Evolutionary conservation across 53 echinoderm and acorn worm species (phyloP).

Genomic region (Luidia sarsii): DNA sequence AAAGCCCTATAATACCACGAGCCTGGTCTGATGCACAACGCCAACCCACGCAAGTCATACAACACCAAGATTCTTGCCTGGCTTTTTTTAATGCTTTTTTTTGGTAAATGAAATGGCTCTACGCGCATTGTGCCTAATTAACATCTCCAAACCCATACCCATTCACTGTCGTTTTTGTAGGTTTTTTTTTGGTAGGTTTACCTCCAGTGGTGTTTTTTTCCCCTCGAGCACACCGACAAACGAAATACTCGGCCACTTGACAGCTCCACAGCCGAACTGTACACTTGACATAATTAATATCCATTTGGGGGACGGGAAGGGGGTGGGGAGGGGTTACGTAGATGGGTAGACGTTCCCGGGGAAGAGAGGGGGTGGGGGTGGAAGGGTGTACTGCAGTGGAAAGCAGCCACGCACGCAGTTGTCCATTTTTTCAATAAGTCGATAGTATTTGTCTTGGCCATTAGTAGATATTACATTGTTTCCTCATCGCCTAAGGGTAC

Average conservation of each 20-base stretch:
- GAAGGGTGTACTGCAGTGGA: too few species aligned
- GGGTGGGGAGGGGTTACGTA: background rate
- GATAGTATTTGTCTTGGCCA: slow-evolving; percentile 42
- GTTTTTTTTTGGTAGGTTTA: background rate
- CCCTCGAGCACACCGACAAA: background rate
- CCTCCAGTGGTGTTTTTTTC: background rate
- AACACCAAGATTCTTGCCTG: too few species aligned
- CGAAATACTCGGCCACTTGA: slow-evolving; percentile 15
- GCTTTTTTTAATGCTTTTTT: too few species aligned
- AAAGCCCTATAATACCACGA: too few species aligned
- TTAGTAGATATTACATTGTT: slow-evolving; percentile 41
- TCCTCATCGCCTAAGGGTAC: slow-evolving; percentile 19
- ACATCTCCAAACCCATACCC: too few species aligned
- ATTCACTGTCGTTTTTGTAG: background rate
- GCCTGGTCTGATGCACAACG: too few species aligned
- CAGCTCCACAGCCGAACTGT: background rate
- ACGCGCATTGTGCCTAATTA: background rate
- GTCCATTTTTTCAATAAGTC: slow-evolving; percentile 2
- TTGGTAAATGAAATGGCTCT: too few species aligned
- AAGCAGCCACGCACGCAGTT: too few species aligned
- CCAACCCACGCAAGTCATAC: too few species aligned
- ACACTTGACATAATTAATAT: slow-evolving; percentile 50
- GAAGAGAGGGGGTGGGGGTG: too few species aligned
- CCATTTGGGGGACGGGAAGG: slow-evolving; percentile 20
- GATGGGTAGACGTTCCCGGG: too few species aligned